phyloP scores from a whole-genome alignment of 2,888 invertebrate species.

The Polyommatus iphigenia region DNA sequence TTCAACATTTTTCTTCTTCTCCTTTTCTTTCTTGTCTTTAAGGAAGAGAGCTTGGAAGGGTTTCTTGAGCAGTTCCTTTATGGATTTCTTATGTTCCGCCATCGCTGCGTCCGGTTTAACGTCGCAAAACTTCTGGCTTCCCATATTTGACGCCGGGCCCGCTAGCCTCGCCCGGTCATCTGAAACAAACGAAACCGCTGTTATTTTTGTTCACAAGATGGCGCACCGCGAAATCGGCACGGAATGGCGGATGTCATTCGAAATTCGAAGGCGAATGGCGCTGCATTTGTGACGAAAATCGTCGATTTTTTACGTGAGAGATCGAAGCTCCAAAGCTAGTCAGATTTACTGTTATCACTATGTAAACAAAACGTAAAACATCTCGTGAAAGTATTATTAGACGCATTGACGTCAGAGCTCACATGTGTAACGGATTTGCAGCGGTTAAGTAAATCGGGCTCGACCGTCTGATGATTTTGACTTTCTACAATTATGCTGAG shows the following conservation, averaged over 20 bases:
- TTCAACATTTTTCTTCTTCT: constrained; percentile 47
- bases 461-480: not conserved
- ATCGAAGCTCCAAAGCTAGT: not conserved
- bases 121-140: constrained; percentile 50
- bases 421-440: constrained; percentile 1
- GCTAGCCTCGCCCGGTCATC: constrained; percentile 37
- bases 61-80: constrained; percentile 50
- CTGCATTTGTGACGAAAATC: not conserved
- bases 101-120: constrained; percentile 52
- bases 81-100: constrained; percentile 57
- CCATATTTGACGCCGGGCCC: constrained; percentile 50
- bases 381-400: not conserved
- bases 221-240: not conserved
- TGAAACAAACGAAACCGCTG: constrained; percentile 37
- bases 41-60: constrained; percentile 44
- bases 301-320: not conserved
- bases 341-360: not conserved
- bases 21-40: constrained; percentile 45
- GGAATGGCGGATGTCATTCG: not conserved
- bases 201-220: not conserved
- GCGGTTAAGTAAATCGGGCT: not conserved
- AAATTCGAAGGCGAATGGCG: not conserved
- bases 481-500: not conserved
- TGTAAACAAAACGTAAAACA: not conserved
- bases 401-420: constrained; percentile 4